phyloP scores from a whole-genome alignment of 2,113 vertebrate genomes.

The Saguinus imperator region DNA sequence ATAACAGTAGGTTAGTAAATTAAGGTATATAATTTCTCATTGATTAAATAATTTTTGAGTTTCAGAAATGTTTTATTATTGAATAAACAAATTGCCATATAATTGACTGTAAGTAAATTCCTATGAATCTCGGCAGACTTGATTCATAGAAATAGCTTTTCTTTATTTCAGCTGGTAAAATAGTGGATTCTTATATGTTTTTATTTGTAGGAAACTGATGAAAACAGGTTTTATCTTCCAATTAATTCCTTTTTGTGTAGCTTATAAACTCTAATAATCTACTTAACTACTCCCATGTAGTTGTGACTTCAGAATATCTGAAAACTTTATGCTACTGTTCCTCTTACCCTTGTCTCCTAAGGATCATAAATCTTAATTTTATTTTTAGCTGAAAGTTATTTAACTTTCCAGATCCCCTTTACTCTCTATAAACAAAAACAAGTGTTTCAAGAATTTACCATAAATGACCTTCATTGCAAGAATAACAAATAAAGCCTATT shows the following conservation, averaged over 20 bases:
- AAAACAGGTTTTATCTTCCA: not conserved
- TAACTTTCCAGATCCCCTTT: not conserved
- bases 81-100: not conserved
- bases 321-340: not conserved
- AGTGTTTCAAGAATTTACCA: not conserved
- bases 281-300: not conserved
- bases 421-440: not conserved
- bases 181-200: not conserved
- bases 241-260: not conserved
- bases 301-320: not conserved
- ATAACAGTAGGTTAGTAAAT: not conserved
- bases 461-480: not conserved
- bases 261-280: not conserved
- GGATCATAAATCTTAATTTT: not conserved
- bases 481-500: too few species aligned
- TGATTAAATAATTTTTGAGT: not conserved
- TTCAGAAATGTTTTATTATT: not conserved
- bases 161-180: not conserved
- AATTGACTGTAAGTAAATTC: not conserved
- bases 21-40: not conserved
- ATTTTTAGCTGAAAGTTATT: not conserved
- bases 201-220: not conserved
- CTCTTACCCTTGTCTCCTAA: not conserved
- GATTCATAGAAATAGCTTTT: not conserved
- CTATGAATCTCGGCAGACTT: not conserved